Percentiles rank a stretch among this genome's conserved stretches.
Conservation (phyloP, 23 tunicate species). For the Styela clava region DNA sequence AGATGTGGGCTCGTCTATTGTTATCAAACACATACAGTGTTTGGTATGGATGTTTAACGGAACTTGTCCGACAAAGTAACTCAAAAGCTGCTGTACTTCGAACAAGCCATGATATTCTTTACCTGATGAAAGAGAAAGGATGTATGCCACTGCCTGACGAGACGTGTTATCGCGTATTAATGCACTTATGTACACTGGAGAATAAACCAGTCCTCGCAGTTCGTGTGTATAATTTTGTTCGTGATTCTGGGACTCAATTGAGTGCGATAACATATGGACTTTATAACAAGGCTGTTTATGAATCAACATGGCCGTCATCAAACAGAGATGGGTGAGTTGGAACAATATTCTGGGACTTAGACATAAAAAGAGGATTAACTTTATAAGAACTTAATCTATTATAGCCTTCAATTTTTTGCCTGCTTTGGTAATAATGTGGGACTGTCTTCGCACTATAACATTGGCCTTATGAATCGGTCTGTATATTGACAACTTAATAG, state of each 20-base stretch:
- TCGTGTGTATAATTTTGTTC: conserved; percentile 61
- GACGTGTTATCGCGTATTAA: conserved; percentile 70
- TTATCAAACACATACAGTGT: conserved; percentile 66
- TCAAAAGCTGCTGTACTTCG: conserved; percentile 70
- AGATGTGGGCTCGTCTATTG: conserved; percentile 70
- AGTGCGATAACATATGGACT: conserved; percentile 92
- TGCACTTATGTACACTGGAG: conserved; percentile 67
- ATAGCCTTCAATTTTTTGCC: no score
- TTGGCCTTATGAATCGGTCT: no score
- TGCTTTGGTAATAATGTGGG: neutral
- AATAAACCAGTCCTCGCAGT: conserved; percentile 83
- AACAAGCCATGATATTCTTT: conserved; percentile 57
- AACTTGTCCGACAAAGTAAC: conserved; percentile 39
- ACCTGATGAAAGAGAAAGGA: conserved; percentile 33
- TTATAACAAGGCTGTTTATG: conserved; percentile 87
- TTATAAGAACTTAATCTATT: no score
- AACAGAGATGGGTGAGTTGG: conserved; percentile 78
- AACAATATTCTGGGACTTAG: no score
- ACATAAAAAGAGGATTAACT: no score
- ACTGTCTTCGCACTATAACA: neutral
- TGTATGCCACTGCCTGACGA: conserved; percentile 85
- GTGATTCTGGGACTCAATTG: conserved; percentile 61
- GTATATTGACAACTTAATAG: no score
- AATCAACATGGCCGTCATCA: conserved; percentile 82
- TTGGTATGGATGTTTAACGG: conserved; percentile 87